phyloP scores from a whole-genome alignment of 2,888 invertebrate genomes.

The Malacosoma neustria region DNA sequence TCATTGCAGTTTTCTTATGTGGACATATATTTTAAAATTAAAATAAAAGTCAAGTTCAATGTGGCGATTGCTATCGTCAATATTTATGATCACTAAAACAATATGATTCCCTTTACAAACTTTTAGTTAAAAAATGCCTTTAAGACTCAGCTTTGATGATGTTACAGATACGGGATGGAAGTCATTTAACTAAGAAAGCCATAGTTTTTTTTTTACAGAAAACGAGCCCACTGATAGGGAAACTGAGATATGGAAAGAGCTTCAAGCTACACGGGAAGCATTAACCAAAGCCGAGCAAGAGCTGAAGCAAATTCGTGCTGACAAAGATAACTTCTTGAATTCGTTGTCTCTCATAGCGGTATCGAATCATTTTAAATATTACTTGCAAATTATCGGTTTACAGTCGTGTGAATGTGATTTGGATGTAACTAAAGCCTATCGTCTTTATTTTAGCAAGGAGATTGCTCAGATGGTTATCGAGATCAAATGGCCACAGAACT shows the following conservation, averaged over 20 bases:
- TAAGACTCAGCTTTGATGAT: too few relatives aligned
- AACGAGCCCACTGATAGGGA: slow-evolving; percentile 58
- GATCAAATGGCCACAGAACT: slow-evolving; percentile 55
- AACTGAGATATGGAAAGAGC: slow-evolving; percentile 65
- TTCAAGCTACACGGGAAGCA: slow-evolving; percentile 44
- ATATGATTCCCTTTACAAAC: too few relatives aligned
- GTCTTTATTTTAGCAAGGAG: slow-evolving; percentile 42
- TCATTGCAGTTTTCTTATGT: too few relatives aligned
- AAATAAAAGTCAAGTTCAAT: too few relatives aligned
- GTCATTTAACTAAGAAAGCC: too few relatives aligned
- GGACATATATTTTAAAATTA: too few relatives aligned
- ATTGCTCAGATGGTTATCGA: slow-evolving; percentile 34
- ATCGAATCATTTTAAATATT: slow-evolving; percentile 11
- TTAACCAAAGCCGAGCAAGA: slow-evolving; percentile 51
- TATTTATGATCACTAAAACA: too few relatives aligned
- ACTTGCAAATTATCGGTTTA: slow-evolving; percentile 1
- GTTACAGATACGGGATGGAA: too few relatives aligned
- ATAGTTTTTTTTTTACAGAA: slow-evolving; percentile 25
- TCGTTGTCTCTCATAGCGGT: slow-evolving; percentile 66
- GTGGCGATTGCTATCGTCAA: too few relatives aligned
- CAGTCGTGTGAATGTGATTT: too few relatives aligned
- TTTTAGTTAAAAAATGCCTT: too few relatives aligned
- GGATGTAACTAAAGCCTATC: too few relatives aligned
- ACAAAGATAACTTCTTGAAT: slow-evolving; percentile 66
- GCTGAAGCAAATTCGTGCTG: slow-evolving; percentile 47